Percentiles rank a stretch among this genome's conserved stretches.
These are phyloP conservation scores for Alentia gelatinosa DNA, from an alignment of 2,888 invertebrate species.

Conservation along the genomic window DNA sequence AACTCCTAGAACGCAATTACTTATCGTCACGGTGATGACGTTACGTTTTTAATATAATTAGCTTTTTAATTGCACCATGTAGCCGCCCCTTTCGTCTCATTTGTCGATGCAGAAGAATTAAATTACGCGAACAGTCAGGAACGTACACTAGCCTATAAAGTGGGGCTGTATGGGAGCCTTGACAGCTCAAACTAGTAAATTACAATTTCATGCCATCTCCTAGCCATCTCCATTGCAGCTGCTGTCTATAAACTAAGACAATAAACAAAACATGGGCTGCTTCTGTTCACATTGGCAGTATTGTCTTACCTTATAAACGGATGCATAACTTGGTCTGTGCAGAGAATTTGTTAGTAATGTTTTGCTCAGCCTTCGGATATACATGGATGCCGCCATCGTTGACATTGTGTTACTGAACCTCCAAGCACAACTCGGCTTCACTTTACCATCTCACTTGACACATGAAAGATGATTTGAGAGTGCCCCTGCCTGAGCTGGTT, in stretches of 20 bases:
- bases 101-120: too few relatives aligned
- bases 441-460: too few relatives aligned
- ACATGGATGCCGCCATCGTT: slow-evolving; percentile 6
- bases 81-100: too few relatives aligned
- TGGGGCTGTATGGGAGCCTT: neutral
- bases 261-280: neutral
- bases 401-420: neutral
- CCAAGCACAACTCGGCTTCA: neutral
- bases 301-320: neutral
- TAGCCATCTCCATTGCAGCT: neutral
- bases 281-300: too few relatives aligned
- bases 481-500: too few relatives aligned
- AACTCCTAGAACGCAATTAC: too few relatives aligned
- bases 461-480: too few relatives aligned
- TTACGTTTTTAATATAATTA: too few relatives aligned
- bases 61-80: too few relatives aligned
- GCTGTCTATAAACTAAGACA: neutral
- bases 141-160: too few relatives aligned
- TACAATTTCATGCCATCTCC: neutral
- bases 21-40: too few relatives aligned
- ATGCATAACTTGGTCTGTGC: neutral
- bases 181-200: neutral
- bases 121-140: too few relatives aligned
- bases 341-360: neutral
- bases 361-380: neutral